Evolutionary conservation across 2,113 vertebrate genomes (phyloP).

Genomic region (Campylomormyrus numenius): DNA sequence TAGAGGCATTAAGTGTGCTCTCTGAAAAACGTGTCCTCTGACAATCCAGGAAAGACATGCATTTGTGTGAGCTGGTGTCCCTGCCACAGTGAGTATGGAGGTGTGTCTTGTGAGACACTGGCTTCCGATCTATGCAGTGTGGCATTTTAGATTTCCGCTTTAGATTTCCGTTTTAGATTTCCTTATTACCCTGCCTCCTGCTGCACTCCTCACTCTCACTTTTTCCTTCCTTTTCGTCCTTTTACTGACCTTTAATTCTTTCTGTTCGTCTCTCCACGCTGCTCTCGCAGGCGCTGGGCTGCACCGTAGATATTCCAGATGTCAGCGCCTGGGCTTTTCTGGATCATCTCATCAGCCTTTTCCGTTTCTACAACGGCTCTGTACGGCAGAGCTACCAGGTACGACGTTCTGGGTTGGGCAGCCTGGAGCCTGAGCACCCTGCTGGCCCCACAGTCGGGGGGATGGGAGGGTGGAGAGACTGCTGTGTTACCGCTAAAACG

Average conservation of each 20-base stretch:
- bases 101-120: neutral
- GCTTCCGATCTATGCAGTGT: neutral
- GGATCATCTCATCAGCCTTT: constrained; percentile 76
- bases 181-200: neutral
- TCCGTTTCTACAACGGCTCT: constrained; percentile 80
- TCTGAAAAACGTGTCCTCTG: neutral
- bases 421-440: neutral
- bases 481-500: neutral
- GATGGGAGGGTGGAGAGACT: neutral
- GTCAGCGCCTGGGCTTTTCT: constrained; percentile 72
- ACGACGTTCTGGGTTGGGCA: neutral
- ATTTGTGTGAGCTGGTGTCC: neutral
- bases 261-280: constrained; percentile 34
- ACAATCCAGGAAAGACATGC: neutral
- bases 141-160: neutral
- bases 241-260: neutral
- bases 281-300: constrained; percentile 73
- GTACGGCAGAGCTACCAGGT: constrained; percentile 73
- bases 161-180: neutral
- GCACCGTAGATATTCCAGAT: constrained; percentile 71
- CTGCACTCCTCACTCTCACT: neutral
- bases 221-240: neutral
- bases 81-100: neutral
- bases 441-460: neutral
- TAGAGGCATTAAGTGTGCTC: neutral